Evolutionary conservation across 2,888 invertebrate genomes (phyloP), one percentile per base, ranked within the genome.

Genomic region (Cheilosia vernalis): DNA sequence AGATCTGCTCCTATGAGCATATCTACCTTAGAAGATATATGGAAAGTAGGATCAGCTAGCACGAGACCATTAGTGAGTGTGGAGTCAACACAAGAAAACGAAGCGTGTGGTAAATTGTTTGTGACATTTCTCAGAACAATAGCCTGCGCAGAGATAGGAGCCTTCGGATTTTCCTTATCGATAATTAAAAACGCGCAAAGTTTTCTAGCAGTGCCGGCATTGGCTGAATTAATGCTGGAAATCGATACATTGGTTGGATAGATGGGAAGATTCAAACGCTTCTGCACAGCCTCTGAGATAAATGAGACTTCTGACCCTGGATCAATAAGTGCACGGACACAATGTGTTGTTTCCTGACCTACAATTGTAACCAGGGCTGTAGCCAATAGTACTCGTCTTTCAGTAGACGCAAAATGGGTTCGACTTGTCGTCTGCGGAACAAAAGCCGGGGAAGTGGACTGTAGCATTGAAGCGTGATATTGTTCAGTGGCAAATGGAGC

Each of bases 381-480:
- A 13, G 70, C 37, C 2, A 70, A 33, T 0, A 70, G 2, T 15
- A 49, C 37, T 47, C 19, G 30, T 7, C 10, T 55, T 10, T 17
- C n/a, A 19, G 67, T 42, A 4, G 67, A 44, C 5, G 53, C 37
- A 19, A 30, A 53, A 53, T 53, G 53, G n/a, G 53, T 30, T 13
- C 47, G 49, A 15, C n/a, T 27, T 2, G 53, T 17, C 2, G 53
- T 21, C 24, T 53, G 66, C 21, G 53, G 66, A 53, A 53, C 44
- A 27, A 56, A 56, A n/a, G 44, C 19, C 13, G 51, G 42, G 10
- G 56, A 21, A 66, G 40, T 66, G 66, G 66, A 66, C 51, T 66
- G 66, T 64, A 51, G 10, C 37, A 5, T 37, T 42, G 51, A 51
- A 24, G 21, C 4, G 13, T 24, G 2, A 13, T 30, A 30, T 33